A percentile compares a stretch with the other conserved stretches of the same genome.
Conservation (phyloP, 2,888 invertebrate genomes). For the Steinernema carpocapsae region DNA sequence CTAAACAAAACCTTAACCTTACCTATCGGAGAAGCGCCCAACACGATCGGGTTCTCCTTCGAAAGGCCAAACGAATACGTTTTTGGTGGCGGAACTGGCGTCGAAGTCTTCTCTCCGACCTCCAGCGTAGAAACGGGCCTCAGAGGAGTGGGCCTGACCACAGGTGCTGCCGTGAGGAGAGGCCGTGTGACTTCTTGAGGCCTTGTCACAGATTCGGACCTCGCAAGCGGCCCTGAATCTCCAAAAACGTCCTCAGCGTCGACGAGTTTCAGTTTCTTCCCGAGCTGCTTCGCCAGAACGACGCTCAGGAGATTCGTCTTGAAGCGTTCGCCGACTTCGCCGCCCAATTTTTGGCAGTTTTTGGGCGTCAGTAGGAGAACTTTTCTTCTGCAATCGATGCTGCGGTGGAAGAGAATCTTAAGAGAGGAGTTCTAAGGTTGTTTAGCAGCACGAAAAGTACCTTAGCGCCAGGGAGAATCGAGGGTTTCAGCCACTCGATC, state of each 20-base stretch:
- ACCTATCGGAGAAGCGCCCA: neutral
- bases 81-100: neutral
- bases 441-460: neutral
- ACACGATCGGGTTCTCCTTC: neutral
- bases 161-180: too few relatives aligned
- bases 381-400: slow-evolving; percentile 5
- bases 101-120: too few relatives aligned
- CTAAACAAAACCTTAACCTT: neutral
- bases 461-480: slow-evolving; percentile 13
- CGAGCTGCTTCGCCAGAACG: neutral
- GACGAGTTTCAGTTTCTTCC: neutral
- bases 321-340: slow-evolving; percentile 1
- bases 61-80: slow-evolving; percentile 8
- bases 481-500: neutral
- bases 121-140: neutral
- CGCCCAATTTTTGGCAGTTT: slow-evolving; percentile 5
- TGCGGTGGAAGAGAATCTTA: neutral
- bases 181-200: too few relatives aligned
- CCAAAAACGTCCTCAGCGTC: neutral
- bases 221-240: neutral
- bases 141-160: neutral
- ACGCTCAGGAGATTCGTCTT: neutral
- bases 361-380: neutral
- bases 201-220: too few relatives aligned
- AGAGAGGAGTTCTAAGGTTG: neutral